Percentiles rank a stretch among this genome's conserved stretches.
Evolutionary conservation across 2,113 vertebrate genomes (phyloP).

Genomic region (Hydropotes inermis): DNA sequence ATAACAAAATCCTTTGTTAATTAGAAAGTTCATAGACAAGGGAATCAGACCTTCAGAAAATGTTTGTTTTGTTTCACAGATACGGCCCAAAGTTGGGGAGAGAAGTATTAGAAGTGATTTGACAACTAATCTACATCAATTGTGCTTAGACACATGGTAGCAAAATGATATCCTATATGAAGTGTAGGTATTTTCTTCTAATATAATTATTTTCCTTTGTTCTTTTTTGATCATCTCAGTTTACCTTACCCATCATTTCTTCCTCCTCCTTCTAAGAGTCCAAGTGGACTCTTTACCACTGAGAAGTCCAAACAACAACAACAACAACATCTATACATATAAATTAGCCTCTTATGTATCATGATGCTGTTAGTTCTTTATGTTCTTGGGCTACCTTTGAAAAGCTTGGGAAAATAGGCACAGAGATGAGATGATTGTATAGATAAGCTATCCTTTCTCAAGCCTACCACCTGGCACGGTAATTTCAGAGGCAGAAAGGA

Average conservation of each 20-base stretch:
- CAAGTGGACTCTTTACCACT: not conserved
- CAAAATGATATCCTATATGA: not conserved
- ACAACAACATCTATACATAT: not conserved
- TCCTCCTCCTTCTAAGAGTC: not conserved
- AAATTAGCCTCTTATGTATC: not conserved
- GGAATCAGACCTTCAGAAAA: not conserved
- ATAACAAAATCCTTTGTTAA: not conserved
- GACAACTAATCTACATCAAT: not conserved
- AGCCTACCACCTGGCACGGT: not conserved
- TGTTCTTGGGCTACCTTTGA: not conserved
- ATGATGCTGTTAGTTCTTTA: not conserved
- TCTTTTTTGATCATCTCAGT: not conserved
- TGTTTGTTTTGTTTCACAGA: not conserved
- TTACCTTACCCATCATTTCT: not conserved
- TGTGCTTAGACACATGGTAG: not conserved
- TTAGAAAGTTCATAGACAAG: not conserved
- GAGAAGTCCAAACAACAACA: not conserved
- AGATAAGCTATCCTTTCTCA: not conserved
- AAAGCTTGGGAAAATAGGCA: not conserved
- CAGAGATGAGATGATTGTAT: not conserved
- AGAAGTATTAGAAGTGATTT: not conserved
- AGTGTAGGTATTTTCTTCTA: not conserved
- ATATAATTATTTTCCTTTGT: not conserved
- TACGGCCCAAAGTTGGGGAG: not conserved
- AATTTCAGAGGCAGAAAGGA: not conserved